A percentile compares a stretch with the other conserved stretches of the same genome.
These are phyloP conservation scores for Podarcis raffonei DNA, from an alignment of 2,113 vertebrate species.

Conservation along the genomic window DNA sequence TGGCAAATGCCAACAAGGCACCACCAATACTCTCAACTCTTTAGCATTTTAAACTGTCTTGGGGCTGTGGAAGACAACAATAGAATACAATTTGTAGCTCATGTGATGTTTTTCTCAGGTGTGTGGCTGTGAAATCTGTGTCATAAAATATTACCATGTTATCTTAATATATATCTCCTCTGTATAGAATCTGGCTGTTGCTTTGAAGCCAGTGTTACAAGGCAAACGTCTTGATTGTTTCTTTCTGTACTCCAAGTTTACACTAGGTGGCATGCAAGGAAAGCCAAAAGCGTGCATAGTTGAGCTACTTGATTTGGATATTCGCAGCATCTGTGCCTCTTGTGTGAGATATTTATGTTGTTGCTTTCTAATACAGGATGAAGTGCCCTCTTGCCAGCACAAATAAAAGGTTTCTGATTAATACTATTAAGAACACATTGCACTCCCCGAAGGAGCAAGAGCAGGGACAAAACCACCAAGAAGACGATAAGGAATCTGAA, in stretches of 20 bases:
- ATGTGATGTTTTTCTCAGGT: not conserved
- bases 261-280: slow-evolving; percentile 85
- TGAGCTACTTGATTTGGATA: slow-evolving; percentile 19
- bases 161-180: not conserved
- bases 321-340: not conserved
- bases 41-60: not conserved
- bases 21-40: not conserved
- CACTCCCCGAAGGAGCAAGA: slow-evolving; percentile 80
- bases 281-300: slow-evolving; percentile 61
- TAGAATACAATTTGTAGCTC: too few species aligned
- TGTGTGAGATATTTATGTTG: slow-evolving; percentile 19
- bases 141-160: not conserved
- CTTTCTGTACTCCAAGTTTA: slow-evolving; percentile 73
- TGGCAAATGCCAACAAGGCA: not conserved
- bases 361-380: slow-evolving; percentile 81
- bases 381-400: slow-evolving; percentile 93
- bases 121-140: not conserved
- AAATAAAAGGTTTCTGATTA: slow-evolving; percentile 96
- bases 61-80: too few species aligned
- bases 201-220: not conserved
- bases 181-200: not conserved
- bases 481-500: slow-evolving; percentile 67
- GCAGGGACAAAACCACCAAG: slow-evolving; percentile 69
- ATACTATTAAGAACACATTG: slow-evolving; percentile 91
- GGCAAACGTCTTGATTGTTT: slow-evolving; percentile 17